Conservation (phyloP, 2,888 invertebrate species). For the Ennomos erosarius region DNA sequence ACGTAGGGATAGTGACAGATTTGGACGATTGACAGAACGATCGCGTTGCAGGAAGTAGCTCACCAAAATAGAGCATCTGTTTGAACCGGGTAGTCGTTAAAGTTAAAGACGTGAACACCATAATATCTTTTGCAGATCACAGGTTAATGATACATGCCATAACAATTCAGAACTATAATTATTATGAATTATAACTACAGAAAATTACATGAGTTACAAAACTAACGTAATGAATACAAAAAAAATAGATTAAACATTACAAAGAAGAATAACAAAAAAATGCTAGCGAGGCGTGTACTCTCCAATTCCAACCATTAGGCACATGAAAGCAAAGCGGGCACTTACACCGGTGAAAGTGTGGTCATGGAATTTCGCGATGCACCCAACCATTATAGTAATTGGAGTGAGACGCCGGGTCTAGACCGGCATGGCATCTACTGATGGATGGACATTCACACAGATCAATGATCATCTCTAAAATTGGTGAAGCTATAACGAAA, state of each 20-base stretch:
- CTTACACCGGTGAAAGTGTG: conserved; percentile 69
- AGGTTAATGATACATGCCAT: conserved; percentile 15
- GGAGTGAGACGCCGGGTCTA: conserved; percentile 66
- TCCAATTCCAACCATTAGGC: conserved; percentile 52
- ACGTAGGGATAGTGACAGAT: conserved; percentile 51
- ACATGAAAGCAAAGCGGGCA: conserved; percentile 67
- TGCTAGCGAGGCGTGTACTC: conserved; percentile 40
- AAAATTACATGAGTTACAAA: conserved; percentile 9
- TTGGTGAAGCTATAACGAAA: conserved; percentile 6
- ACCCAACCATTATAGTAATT: conserved; percentile 67
- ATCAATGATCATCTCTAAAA: conserved; percentile 16
- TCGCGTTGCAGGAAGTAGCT: conserved; percentile 60
- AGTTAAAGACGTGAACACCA: conserved; percentile 36
- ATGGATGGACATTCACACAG: conserved; percentile 33
- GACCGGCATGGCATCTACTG: conserved; percentile 37
- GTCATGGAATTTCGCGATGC: conserved; percentile 71
- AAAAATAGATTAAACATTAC: conserved; percentile 11
- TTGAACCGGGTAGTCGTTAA: conserved; percentile 42
- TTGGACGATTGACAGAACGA: conserved; percentile 57
- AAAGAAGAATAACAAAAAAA: conserved; percentile 25
- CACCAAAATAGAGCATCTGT: conserved; percentile 38
- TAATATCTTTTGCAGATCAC: conserved; percentile 26
- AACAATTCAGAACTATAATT: conserved; percentile 4
- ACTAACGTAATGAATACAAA: conserved; percentile 13
- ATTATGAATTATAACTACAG: neutral